Percentiles rank a stretch among this genome's conserved stretches.
Conservation (phyloP, 2,113 vertebrate species). For the Probosciger aterrimus region DNA sequence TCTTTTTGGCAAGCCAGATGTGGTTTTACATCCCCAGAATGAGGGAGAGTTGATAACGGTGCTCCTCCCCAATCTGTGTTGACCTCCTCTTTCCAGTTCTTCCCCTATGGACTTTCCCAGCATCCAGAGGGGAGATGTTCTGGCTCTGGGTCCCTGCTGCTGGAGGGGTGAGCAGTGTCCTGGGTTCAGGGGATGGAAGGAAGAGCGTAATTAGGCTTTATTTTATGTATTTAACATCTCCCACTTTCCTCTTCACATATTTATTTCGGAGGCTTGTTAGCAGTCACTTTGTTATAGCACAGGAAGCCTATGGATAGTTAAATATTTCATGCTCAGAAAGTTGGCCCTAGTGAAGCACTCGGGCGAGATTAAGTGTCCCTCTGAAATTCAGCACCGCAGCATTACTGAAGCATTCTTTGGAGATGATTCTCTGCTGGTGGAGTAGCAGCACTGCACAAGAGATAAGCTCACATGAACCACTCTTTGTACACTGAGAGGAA, state of each 20-base stretch:
- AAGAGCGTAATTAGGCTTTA: not conserved
- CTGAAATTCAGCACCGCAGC: slow-evolving; percentile 44
- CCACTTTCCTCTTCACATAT: not conserved
- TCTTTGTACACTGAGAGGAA: slow-evolving; percentile 11
- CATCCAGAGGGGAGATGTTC: not conserved
- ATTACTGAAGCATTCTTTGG: slow-evolving; percentile 61
- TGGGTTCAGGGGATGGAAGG: not conserved
- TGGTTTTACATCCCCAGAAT: not conserved
- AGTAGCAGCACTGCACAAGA: not conserved
- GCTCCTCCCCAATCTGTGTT: not conserved
- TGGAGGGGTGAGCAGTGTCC: not conserved
- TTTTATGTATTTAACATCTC: not conserved
- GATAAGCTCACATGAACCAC: slow-evolving; percentile 13
- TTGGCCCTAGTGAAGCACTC: slow-evolving; percentile 61
- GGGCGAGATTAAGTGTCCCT: slow-evolving; percentile 61
- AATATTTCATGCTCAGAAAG: slow-evolving; percentile 63
- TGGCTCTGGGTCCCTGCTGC: not conserved
- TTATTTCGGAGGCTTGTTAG: not conserved
- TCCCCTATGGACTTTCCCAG: not conserved
- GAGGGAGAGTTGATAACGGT: not conserved
- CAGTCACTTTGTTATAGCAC: not conserved
- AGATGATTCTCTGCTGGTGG: slow-evolving; percentile 49
- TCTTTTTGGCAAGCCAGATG: not conserved
- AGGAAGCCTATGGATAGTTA: slow-evolving; percentile 27
- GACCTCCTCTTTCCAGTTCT: not conserved